Percentiles rank a stretch among this genome's conserved stretches.
These are phyloP conservation scores for Eutrigla gurnardus DNA, from an alignment of 2,797 vertebrate genomes.

Conservation along the genomic window DNA sequence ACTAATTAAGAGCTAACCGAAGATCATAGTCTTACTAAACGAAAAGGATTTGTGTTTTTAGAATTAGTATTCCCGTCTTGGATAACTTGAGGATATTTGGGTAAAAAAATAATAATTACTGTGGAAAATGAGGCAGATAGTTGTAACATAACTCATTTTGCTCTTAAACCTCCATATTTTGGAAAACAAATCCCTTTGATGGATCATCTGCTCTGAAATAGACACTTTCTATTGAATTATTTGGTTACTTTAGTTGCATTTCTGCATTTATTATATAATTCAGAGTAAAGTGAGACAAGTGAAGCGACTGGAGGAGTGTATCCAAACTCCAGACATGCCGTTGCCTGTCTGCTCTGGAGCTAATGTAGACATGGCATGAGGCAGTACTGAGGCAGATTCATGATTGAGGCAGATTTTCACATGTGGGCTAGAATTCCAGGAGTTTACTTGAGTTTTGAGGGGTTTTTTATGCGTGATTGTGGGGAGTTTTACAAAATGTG, in stretches of 20 bases:
- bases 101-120: neutral
- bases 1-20: slow-evolving; percentile 47
- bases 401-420: too few relatives aligned
- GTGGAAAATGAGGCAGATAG: too few relatives aligned
- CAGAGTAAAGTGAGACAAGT: neutral
- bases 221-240: neutral
- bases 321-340: too few relatives aligned
- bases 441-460: too few relatives aligned
- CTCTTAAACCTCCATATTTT: neutral
- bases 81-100: slow-evolving; percentile 18
- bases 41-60: slow-evolving; percentile 43
- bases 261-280: neutral
- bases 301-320: too few relatives aligned
- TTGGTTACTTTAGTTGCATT: neutral
- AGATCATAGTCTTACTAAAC: slow-evolving; percentile 42
- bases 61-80: slow-evolving; percentile 39
- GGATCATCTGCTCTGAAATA: neutral
- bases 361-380: too few relatives aligned
- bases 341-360: too few relatives aligned
- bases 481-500: neutral
- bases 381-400: too few relatives aligned
- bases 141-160: too few relatives aligned
- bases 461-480: neutral
- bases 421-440: too few relatives aligned
- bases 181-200: neutral